Evolutionary conservation across 2,797 vertebrate genomes (phyloP).

Genomic region (Carapus acus): DNA sequence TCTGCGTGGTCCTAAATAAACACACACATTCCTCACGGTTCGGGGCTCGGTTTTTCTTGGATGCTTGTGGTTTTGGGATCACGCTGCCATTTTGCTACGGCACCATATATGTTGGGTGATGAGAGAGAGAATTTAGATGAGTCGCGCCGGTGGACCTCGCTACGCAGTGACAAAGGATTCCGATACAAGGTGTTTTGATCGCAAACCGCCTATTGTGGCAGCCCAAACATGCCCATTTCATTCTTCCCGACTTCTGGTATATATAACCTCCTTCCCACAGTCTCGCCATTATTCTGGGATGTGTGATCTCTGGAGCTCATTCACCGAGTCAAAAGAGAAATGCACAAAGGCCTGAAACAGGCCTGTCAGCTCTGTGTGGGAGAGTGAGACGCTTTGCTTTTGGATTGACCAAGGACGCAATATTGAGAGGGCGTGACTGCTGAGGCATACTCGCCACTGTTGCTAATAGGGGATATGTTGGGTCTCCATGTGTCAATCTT

Average conservation of each 20-base stretch:
- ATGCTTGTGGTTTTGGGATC: background rate
- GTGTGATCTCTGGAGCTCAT: constrained; percentile 2
- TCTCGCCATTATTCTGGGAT: background rate
- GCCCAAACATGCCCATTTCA: background rate
- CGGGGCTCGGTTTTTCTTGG: background rate
- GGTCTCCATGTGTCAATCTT: too few relatives aligned
- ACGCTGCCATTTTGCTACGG: background rate
- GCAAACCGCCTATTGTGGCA: background rate
- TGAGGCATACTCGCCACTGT: too few relatives aligned
- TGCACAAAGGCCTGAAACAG: constrained; percentile 1
- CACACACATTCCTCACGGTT: too few relatives aligned
- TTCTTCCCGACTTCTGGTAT: background rate
- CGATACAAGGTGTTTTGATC: background rate
- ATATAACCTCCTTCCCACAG: background rate
- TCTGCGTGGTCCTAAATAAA: too few relatives aligned
- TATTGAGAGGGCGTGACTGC: constrained; percentile 6
- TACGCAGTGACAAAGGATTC: background rate
- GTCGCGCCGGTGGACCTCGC: background rate
- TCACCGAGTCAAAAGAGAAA: constrained; percentile 5
- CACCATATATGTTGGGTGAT: background rate
- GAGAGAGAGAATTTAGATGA: background rate
- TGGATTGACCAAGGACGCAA: constrained; percentile 3
- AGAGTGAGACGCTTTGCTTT: background rate
- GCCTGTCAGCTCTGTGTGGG: constrained; percentile 3
- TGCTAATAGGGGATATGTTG: too few relatives aligned